Percentiles rank a stretch among this genome's conserved stretches.
phyloP scores from a whole-genome alignment of 2,888 invertebrate genomes.

The Himalopsyche tibetana region DNA sequence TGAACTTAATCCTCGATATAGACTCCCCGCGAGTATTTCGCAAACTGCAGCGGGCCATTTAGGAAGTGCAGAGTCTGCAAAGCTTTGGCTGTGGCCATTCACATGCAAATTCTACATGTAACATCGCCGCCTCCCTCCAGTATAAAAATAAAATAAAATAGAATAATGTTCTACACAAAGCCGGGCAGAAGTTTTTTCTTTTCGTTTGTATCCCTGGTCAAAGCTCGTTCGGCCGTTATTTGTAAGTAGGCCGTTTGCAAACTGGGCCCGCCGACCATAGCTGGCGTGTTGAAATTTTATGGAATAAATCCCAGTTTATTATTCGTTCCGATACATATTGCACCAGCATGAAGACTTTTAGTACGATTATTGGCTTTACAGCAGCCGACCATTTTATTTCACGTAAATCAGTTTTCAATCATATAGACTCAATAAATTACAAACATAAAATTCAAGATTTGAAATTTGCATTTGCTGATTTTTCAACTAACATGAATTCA shows the following conservation, averaged over 20 bases:
- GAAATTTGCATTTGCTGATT: not conserved
- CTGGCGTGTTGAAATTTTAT: conserved; percentile 46
- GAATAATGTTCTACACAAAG: conserved; percentile 58
- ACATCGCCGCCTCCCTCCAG: conserved; percentile 52
- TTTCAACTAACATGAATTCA: too few species aligned
- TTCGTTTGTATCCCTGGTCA: conserved; percentile 56
- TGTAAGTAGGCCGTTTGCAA: conserved; percentile 61
- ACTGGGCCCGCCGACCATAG: conserved; percentile 46
- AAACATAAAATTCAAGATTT: not conserved
- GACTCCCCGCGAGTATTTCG: conserved; percentile 23
- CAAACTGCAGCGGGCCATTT: conserved; percentile 60
- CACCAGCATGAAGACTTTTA: not conserved
- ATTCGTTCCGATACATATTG: conserved; percentile 21
- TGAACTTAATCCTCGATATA: conserved; percentile 1
- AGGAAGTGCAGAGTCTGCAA: conserved; percentile 62
- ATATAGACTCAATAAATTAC: not conserved
- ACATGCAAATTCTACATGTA: conserved; percentile 63
- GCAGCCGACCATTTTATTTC: too few species aligned
- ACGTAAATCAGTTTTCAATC: not conserved
- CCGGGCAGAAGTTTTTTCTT: conserved; percentile 44
- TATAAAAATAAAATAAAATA: conserved; percentile 55
- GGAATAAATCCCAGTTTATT: conserved; percentile 17
- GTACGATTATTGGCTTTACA: not conserved
- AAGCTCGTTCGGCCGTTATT: conserved; percentile 52
- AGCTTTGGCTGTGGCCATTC: conserved; percentile 61